Conservation (phyloP, 2,888 invertebrate genomes). For the Hirudinaria manillensis region DNA sequence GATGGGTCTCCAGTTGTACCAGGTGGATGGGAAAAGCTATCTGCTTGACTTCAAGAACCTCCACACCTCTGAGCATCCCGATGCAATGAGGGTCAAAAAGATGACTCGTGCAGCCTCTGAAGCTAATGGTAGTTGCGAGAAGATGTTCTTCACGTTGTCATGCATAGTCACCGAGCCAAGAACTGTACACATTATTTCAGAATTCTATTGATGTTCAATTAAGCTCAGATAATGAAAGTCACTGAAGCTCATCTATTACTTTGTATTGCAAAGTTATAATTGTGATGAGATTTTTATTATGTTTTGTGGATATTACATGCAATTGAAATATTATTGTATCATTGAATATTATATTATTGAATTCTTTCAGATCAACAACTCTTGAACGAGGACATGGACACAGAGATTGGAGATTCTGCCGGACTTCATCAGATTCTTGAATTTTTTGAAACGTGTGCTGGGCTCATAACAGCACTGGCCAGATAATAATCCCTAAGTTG, state of each 20-base stretch:
- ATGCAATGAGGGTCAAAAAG: conserved; percentile 40
- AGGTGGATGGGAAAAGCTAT: conserved; percentile 96
- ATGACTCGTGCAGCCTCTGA: conserved; percentile 38
- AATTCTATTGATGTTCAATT: too few relatives aligned
- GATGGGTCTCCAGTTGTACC: conserved; percentile 97
- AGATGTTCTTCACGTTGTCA: not conserved
- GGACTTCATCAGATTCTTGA: conserved; percentile 87
- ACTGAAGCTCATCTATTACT: too few relatives aligned
- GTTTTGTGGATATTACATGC: too few relatives aligned
- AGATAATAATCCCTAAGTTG: conserved; percentile 59
- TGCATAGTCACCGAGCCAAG: too few relatives aligned
- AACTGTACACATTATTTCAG: too few relatives aligned
- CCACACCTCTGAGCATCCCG: conserved; percentile 43
- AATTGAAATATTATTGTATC: too few relatives aligned
- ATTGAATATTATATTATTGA: not conserved
- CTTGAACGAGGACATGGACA: conserved; percentile 18
- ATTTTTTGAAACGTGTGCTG: conserved; percentile 99
- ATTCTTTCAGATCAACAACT: not conserved
- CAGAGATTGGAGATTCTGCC: conserved; percentile 12
- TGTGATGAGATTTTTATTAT: too few relatives aligned
- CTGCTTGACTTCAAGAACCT: conserved; percentile 92
- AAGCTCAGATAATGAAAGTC: too few relatives aligned
- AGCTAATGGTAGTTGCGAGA: conserved; percentile 15
- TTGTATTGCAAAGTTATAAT: too few relatives aligned
- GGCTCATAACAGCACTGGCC: conserved; percentile 92